A percentile compares a stretch with the other conserved stretches of the same genome.
These are phyloP conservation scores for Galleria mellonella DNA, from an alignment of 1,140 invertebrate genomes.

Conservation along the genomic window DNA sequence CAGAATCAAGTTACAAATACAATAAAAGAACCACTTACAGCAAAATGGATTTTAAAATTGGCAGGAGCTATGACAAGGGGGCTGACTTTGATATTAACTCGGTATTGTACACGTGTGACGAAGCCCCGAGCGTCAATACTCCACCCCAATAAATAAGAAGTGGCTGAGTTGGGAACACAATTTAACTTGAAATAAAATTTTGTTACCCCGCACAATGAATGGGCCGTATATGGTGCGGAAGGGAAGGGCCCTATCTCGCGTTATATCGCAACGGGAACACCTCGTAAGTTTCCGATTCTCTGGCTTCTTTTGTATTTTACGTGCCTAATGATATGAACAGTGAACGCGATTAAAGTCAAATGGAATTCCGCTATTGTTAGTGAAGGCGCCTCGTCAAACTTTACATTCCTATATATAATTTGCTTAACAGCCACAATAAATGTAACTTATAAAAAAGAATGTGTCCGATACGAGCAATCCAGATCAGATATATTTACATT, in stretches of 20 bases:
- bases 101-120: constrained; percentile 19
- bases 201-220: constrained; percentile 52
- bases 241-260: constrained; percentile 41
- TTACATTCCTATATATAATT: too few species aligned
- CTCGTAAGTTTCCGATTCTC: constrained; percentile 55
- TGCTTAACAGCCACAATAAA: too few species aligned
- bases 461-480: too few species aligned
- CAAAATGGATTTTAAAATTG: constrained; percentile 31
- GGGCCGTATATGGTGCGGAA: constrained; percentile 57
- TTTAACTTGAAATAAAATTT: constrained; percentile 70
- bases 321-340: constrained; percentile 47
- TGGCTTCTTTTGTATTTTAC: constrained; percentile 47
- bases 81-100: constrained; percentile 40
- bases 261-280: constrained; percentile 44
- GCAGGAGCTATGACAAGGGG: constrained; percentile 25
- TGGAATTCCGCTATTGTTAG: constrained; percentile 5
- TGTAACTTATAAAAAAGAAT: too few species aligned
- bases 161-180: constrained; percentile 56
- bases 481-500: too few species aligned
- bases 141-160: constrained; percentile 55
- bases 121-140: constrained; percentile 23
- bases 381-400: too few species aligned
- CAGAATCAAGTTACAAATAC: not conserved
- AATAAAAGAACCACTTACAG: constrained; percentile 13
- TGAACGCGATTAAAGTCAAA: constrained; percentile 30